These are phyloP conservation scores for Emydoidea blandingii DNA, from an alignment of 2,797 vertebrate genomes.

Conservation along the genomic window DNA sequence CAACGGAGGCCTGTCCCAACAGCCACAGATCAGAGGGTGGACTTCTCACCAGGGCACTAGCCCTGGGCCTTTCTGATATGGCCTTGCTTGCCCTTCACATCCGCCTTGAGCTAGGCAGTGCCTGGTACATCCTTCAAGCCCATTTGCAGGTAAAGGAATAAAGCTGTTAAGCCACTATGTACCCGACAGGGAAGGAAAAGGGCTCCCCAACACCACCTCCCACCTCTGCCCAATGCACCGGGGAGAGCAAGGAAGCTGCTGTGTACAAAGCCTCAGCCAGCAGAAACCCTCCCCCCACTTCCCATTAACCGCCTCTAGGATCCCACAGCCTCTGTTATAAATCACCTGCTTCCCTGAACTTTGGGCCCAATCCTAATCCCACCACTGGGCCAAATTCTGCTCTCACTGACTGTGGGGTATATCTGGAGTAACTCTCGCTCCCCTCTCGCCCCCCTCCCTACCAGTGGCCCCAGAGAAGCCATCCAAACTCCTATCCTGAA, in stretches of 20 bases:
- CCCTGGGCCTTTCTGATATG: neutral
- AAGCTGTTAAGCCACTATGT: neutral
- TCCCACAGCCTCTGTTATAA: neutral
- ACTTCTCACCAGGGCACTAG: neutral
- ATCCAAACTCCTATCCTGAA: neutral
- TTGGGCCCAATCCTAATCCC: neutral
- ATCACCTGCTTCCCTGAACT: neutral
- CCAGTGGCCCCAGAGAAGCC: neutral
- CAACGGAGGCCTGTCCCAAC: neutral
- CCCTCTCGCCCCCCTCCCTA: neutral
- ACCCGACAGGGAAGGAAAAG: neutral
- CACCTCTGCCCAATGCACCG: neutral
- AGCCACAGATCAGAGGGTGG: neutral
- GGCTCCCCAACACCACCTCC: neutral
- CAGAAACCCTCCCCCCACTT: neutral
- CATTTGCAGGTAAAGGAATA: neutral
- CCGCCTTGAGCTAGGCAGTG: neutral
- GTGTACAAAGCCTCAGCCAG: neutral
- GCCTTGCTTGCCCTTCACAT: neutral
- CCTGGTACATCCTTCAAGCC: neutral
- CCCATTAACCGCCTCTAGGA: neutral
- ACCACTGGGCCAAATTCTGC: neutral
- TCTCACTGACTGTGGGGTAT: neutral
- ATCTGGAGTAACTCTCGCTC: neutral
- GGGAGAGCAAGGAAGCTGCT: neutral